Base-by-base conservation (phyloP, 2,113 vertebrate genomes). In the Larimichthys polyactis region DNA sequence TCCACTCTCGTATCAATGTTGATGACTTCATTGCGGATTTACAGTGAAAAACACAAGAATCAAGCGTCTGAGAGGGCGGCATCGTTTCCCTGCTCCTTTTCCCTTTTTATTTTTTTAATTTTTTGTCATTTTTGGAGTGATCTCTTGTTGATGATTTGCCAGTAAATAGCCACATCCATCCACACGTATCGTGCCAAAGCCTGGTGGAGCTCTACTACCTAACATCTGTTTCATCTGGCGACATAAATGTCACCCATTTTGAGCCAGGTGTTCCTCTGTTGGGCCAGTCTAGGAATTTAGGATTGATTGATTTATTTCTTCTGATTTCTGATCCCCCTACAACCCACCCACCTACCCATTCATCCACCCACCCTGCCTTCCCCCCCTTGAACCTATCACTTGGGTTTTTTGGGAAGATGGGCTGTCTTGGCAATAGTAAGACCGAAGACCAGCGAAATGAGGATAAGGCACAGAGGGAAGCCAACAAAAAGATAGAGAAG, bases 361-460 rank as follows among this genome's bases (percentile, higher is more conserved):
- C 52, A 48, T 4, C 51, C 64, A 65, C 17, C 70, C 58, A 68
- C 49, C 78, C 87, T 83, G 71, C 89, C 89, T 90, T 62, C 71
- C 86, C 91, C 91, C 91, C 91, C 93, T 79, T 65, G 83, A 92
- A 86, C 91, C 87, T 86, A 59, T 72, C 73, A 65, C 66, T 89
- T 87, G 92, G 90, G 91, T 92, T 91, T 57, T 57, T 90, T 79
- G 91, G 93, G 92, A 95, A 94, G 93, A 98, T 97, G 97, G 97
- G 97, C 93, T 97, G 97, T 91, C 95, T 98, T 88, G 96, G 97
- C 74, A 97, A 97, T 96, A 97, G 96, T 91, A 98, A 98, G 95
- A 98, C 97, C 27, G 96, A 98, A 96, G 97, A 97, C 95, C 97
- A 98, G 94, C 95, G 96, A 86, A 97, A 97, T 92, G 97, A 98